Evolutionary conservation across 2,888 invertebrate genomes (phyloP).

Genomic region (Tetragnatha montana): DNA sequence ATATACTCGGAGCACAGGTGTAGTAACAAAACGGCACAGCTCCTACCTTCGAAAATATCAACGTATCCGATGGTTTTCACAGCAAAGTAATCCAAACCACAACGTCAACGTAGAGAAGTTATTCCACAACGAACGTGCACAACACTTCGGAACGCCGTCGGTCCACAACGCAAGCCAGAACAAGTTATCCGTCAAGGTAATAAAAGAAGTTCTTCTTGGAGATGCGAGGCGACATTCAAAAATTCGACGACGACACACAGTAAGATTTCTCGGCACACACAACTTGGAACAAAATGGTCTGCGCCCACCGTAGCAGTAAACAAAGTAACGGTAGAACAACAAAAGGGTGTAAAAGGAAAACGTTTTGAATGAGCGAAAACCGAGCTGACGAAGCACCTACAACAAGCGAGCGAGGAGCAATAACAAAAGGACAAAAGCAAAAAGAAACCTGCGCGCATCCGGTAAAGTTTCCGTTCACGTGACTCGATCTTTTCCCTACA

Average conservation of each 20-base stretch:
- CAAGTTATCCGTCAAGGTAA: conserved; percentile 51
- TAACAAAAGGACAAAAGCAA: conserved; percentile 2
- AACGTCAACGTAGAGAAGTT: conserved; percentile 22
- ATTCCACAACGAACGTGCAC: conserved; percentile 17
- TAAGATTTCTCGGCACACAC: too few relatives aligned
- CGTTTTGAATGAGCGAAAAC: neutral
- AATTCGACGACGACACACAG: neutral
- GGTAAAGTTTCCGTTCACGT: conserved; percentile 71
- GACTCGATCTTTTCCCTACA: conserved; percentile 62
- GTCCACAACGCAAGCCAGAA: conserved; percentile 17
- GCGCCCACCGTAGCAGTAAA: conserved; percentile 42
- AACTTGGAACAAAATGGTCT: neutral
- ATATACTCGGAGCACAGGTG: neutral
- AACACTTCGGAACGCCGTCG: neutral
- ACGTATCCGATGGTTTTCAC: neutral
- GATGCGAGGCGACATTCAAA: neutral
- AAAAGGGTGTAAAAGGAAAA: conserved; percentile 19
- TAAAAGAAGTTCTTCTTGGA: neutral
- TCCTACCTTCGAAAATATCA: neutral
- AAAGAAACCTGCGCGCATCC: conserved; percentile 69
- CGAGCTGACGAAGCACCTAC: conserved; percentile 46
- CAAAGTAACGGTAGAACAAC: conserved; percentile 48
- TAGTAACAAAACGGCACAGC: conserved; percentile 1
- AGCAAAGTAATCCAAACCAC: conserved; percentile 4
- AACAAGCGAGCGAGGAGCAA: conserved; percentile 40